Base-by-base conservation (phyloP, 2,888 invertebrate species). In the Clostera curtula region DNA sequence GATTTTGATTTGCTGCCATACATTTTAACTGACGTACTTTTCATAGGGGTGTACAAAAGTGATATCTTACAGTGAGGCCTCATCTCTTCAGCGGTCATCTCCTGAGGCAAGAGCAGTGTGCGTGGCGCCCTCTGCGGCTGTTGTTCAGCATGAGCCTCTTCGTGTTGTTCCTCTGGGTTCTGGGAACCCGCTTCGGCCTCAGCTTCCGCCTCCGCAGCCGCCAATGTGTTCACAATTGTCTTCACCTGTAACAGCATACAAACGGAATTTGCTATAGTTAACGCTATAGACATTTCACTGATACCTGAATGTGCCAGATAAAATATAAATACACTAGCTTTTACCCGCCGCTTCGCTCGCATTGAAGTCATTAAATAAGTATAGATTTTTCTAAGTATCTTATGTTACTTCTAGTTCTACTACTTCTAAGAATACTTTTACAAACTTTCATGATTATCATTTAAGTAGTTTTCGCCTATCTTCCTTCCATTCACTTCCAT, bases 11-110 rank as follows among this genome's bases (percentile, higher is more conserved):
- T 6, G 5, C 10, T 10, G 19, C 9, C 3, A 8, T 18, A 18
- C 9, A 18, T n/a, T 18, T 4, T 4, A 18, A 8, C n/a, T 9
- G 8, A 8, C 9, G 19, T 19, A 10, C 5, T 10, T 3, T 11
- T 5, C 18, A n/a, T 18, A 12, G 12, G 12, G 11, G 11, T 12
- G 12, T 20, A 4, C 20, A 5, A 5, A 21, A 19, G 2, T 4
- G 5, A 18, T 2, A 56, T 88, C 91, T 89, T 68, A 93, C 93
- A 92, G 56, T 93, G 93, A 37, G 91, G 92, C 70, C 92, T 89
- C n/a, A n/a, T n/a, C 63, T 87, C 86, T 40, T 89, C 88, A 26
- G 85, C 34, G 12, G 43, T 82, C 55, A 84, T 74, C 13, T 86
- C 84, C 55, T 87, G 85, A 28, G 89, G 88, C 69, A 83, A 77